Evolutionary conservation across 2,888 invertebrate species (phyloP).

Genomic region (Drosophila cognata): DNA sequence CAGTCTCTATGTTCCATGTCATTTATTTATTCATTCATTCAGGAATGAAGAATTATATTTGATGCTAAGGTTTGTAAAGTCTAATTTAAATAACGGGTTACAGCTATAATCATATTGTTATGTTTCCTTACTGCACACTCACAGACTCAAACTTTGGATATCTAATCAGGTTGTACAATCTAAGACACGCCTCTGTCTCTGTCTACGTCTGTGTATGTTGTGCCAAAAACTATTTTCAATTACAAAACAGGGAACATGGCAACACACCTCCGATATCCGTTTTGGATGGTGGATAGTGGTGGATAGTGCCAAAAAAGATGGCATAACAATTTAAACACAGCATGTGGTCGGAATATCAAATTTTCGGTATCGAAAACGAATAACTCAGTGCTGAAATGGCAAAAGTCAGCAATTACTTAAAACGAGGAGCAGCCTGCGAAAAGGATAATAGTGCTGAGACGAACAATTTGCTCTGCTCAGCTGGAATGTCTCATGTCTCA

Average conservation of each 20-base stretch:
- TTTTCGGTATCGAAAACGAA: slow-evolving; percentile 79
- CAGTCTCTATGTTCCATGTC: slow-evolving; percentile 1
- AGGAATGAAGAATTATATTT: neutral
- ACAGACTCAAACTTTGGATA: neutral
- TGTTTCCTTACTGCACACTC: neutral
- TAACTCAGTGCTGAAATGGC: slow-evolving; percentile 73
- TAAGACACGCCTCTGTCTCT: slow-evolving; percentile 57
- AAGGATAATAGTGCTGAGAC: slow-evolving; percentile 79
- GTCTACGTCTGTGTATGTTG: neutral
- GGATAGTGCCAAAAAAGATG: slow-evolving; percentile 50
- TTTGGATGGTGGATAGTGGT: neutral
- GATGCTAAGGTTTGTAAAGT: neutral
- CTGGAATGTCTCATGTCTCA: slow-evolving; percentile 53
- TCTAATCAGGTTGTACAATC: slow-evolving; percentile 54
- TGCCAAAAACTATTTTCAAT: slow-evolving; percentile 76
- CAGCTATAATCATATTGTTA: neutral
- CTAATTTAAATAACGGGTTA: neutral
- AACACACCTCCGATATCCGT: slow-evolving; percentile 35
- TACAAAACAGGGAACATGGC: slow-evolving; percentile 35
- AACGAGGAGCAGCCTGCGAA: slow-evolving; percentile 55
- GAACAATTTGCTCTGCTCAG: slow-evolving; percentile 63
- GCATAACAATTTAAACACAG: slow-evolving; percentile 83
- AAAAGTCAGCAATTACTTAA: slow-evolving; percentile 79
- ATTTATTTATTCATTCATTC: slow-evolving; percentile 40
- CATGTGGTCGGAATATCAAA: slow-evolving; percentile 84